Conservation (phyloP, 2,113 vertebrate genomes). For the Lepus europaeus region DNA sequence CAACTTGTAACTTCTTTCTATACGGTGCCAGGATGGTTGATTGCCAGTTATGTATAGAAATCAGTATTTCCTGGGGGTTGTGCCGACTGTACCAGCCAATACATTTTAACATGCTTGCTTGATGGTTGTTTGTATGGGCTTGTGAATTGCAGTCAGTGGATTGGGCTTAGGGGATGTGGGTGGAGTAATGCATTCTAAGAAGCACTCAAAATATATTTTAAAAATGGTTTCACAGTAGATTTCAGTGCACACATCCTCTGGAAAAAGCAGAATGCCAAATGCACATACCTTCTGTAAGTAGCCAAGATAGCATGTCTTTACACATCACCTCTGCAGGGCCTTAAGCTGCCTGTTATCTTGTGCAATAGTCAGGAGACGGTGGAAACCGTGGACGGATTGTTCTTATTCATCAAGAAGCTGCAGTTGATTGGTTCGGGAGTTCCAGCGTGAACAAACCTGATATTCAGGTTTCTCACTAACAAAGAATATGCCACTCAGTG, state of each 20-base stretch:
- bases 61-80: conserved; percentile 24
- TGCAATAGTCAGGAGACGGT: conserved; percentile 43
- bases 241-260: neutral
- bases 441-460: conserved; percentile 81
- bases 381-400: conserved; percentile 46
- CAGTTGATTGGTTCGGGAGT: conserved; percentile 58
- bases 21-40: neutral
- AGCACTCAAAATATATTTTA: neutral
- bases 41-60: conserved; percentile 33
- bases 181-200: conserved; percentile 50
- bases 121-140: conserved; percentile 49
- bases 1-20: conserved; percentile 49
- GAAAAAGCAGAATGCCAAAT: neutral
- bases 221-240: conserved; percentile 42
- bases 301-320: neutral
- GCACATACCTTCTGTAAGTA: neutral
- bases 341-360: conserved; percentile 50
- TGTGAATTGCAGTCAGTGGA: conserved; percentile 42
- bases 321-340: conserved; percentile 54
- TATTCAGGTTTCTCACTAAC: conserved; percentile 82
- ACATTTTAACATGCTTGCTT: neutral
- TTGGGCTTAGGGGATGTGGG: conserved; percentile 33
- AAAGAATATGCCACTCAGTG: neutral
- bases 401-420: conserved; percentile 43
- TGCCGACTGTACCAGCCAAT: neutral